A percentile compares a stretch with the other conserved stretches of the same genome.
Conservation (phyloP, 2,888 invertebrate species). For the Oligia strigilis region DNA sequence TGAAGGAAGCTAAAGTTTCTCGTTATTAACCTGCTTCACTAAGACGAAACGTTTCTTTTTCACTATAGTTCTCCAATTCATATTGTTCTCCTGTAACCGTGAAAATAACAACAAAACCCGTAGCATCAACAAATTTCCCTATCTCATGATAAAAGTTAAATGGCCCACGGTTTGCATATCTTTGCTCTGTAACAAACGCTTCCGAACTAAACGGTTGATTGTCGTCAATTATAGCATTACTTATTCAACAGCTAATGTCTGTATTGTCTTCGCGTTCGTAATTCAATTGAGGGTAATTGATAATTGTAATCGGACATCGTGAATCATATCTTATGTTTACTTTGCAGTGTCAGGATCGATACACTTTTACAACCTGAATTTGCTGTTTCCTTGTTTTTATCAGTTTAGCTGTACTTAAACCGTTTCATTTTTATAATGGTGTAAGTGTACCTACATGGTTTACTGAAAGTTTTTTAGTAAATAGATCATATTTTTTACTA, state of each 20-base stretch:
- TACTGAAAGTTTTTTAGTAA: not conserved
- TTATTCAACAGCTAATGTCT: slow-evolving; percentile 56
- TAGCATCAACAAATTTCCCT: not conserved
- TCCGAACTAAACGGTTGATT: slow-evolving; percentile 41
- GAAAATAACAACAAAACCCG: not conserved
- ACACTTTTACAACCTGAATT: slow-evolving; percentile 37
- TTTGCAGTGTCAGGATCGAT: slow-evolving; percentile 39
- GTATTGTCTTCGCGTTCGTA: slow-evolving; percentile 50
- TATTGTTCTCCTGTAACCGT: not conserved
- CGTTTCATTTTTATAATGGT: not conserved
- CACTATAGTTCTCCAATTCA: not conserved
- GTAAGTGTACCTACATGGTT: not conserved
- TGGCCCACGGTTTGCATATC: slow-evolving; percentile 14
- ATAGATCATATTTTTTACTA: not conserved
- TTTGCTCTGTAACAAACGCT: slow-evolving; percentile 24
- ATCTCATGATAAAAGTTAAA: not conserved
- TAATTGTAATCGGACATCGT: slow-evolving; percentile 61
- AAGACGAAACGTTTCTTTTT: not conserved
- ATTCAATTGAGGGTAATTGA: slow-evolving; percentile 62
- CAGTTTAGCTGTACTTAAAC: not conserved
- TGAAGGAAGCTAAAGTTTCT: too few relatives aligned
- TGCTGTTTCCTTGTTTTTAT: slow-evolving; percentile 29
- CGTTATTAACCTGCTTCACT: not conserved
- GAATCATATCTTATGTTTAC: slow-evolving; percentile 57
- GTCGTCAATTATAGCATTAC: slow-evolving; percentile 50